Conservation (phyloP, 2,888 invertebrate genomes). For the Brassicogethes aeneus region DNA sequence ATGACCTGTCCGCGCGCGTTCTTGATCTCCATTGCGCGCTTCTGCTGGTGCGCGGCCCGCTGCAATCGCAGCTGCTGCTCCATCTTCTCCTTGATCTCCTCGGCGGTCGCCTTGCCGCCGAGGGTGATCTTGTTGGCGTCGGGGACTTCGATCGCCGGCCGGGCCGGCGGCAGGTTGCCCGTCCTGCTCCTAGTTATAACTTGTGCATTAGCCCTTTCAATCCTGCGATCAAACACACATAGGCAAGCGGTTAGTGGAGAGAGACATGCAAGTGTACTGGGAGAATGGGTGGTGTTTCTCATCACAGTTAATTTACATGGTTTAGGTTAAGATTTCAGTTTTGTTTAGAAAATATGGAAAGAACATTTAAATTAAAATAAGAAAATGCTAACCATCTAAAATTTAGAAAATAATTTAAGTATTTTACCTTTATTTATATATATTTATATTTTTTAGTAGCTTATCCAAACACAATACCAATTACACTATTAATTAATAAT, state of each 20-base stretch:
- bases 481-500: no score
- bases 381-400: no score
- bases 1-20: constrained; percentile 41
- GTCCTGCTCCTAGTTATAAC: constrained; percentile 76
- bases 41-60: constrained; percentile 82
- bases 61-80: constrained; percentile 85
- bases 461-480: no score
- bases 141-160: constrained; percentile 34
- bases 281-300: no score
- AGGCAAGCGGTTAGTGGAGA: constrained; percentile 31
- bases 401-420: no score
- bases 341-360: neutral
- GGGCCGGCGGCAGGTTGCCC: constrained; percentile 53
- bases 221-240: no score
- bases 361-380: constrained; percentile 3
- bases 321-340: no score
- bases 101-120: constrained; percentile 53
- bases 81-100: constrained; percentile 82
- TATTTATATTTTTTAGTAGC: no score
- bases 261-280: constrained; percentile 6
- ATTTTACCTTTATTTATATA: no score
- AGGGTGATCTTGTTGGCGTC: constrained; percentile 32
- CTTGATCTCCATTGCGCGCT: constrained; percentile 59
- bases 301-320: no score
- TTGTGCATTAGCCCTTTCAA: constrained; percentile 63